Base-by-base conservation (phyloP, 2,797 vertebrate species). In the Telmatherina bonti region DNA sequence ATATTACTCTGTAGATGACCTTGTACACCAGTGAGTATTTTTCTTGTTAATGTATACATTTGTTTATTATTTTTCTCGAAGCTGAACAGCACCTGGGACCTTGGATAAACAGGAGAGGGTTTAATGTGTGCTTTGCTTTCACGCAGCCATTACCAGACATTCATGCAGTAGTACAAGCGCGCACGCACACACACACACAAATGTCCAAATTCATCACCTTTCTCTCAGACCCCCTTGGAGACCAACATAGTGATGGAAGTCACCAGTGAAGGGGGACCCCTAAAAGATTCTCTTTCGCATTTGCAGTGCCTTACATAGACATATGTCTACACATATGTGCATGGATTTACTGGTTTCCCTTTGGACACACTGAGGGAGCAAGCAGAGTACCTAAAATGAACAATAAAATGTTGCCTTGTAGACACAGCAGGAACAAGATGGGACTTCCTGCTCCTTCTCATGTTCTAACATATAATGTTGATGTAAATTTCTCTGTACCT, bases 1-100 rank as follows among this genome's bases (percentile, higher is more conserved):
- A 15, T 64, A 56, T 64, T 54, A 55, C 47, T 63, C 56, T 63
- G 59, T 35, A 51, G 31, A 84, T 66, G 63, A 71, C 53, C 70
- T 80, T 62, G 41, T 58, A 74, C 78, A 76, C 73, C 67, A 67
- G 51, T 70, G 62, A 79, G 64, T 85, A 73, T 81, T 88, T 81
- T 74, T 80, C 74, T 76, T 84, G 74, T 82, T 69, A 67, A 57
- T 72, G 54, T 81, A 79, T 76, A 69, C 77, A 79, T 86, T 83
- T 85, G 67, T 90, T 90, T 91, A 87, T 93, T 89, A 82, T 88
- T 85, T 73, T 88, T 87, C 73, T 76, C 76, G 70, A 70, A 75
- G 76, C 85, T 67, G 65, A 82, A 82, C 75, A 85, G 77, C 52
- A 45, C 68, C 74, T 71, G 87, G 83, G 88, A 86, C 85, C 74